A percentile compares a stretch with the other conserved stretches of the same genome.
phyloP scores from a whole-genome alignment of 2,797 vertebrate species.

The Fundulus diaphanus region DNA sequence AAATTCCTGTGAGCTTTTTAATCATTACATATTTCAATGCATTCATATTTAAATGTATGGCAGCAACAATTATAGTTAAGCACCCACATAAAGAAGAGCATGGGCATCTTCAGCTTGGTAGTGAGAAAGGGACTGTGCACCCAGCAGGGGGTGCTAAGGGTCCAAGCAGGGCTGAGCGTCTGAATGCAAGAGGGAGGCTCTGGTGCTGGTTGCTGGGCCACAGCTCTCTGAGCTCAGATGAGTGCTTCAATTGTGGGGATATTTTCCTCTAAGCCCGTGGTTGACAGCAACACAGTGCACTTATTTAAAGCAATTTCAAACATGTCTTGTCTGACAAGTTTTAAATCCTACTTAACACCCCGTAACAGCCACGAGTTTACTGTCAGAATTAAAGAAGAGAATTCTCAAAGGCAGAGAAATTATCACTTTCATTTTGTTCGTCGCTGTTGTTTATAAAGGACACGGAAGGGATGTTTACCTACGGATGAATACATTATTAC shows the following conservation, averaged over 20 bases:
- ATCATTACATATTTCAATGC: not conserved
- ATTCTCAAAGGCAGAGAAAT: constrained; percentile 86
- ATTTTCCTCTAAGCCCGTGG: constrained; percentile 87
- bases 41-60: not conserved
- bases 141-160: constrained; percentile 82
- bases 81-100: not conserved
- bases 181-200: constrained; percentile 42
- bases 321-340: constrained; percentile 92
- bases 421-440: constrained; percentile 86
- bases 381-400: constrained; percentile 88
- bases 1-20: not conserved
- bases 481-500: constrained; percentile 85
- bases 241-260: constrained; percentile 87
- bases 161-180: constrained; percentile 72
- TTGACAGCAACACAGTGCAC: constrained; percentile 90
- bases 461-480: constrained; percentile 84
- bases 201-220: constrained; percentile 71
- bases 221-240: constrained; percentile 82
- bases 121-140: not conserved
- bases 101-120: not conserved
- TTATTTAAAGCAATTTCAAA: constrained; percentile 92
- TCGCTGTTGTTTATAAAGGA: constrained; percentile 81
- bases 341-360: constrained; percentile 90
- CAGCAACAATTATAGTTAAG: not conserved
- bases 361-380: constrained; percentile 88